These are phyloP conservation scores for Pantherophis alleghaniensis DNA, from an alignment of 2,797 vertebrate genomes.

Conservation along the genomic window DNA sequence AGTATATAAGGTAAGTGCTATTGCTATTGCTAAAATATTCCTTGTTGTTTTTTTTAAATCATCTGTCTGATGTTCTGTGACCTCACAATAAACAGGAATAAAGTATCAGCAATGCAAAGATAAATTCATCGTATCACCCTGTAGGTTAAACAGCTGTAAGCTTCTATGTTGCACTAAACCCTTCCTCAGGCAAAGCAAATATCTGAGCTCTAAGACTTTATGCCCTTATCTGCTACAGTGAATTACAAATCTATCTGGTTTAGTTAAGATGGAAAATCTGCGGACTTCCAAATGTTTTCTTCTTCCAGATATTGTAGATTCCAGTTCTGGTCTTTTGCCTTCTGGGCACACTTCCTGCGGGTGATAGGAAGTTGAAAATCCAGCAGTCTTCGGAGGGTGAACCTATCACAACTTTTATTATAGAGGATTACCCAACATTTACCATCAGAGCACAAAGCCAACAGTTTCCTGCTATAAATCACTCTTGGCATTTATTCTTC, in stretches of 20 bases:
- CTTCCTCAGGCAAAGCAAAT: neutral
- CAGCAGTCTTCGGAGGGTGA: neutral
- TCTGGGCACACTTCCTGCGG: too few species aligned
- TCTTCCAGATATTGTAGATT: neutral
- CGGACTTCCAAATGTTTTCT: neutral
- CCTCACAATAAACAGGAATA: neutral
- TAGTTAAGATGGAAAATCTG: neutral
- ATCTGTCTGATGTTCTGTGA: neutral
- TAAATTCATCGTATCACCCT: neutral
- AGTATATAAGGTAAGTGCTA: too few species aligned
- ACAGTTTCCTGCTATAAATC: neutral
- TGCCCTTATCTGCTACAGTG: neutral
- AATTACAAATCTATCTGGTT: neutral
- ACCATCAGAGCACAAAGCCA: neutral
- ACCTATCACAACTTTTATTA: neutral
- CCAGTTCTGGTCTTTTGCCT: neutral
- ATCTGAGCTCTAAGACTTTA: neutral
- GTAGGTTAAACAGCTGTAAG: neutral
- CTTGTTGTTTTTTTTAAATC: neutral
- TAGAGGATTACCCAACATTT: neutral
- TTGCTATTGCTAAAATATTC: too few species aligned
- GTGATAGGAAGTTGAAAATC: neutral
- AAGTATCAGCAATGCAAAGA: neutral
- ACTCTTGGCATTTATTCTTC: neutral
- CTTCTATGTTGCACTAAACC: neutral